Base-by-base conservation (phyloP, 2,113 vertebrate genomes). In the Zosterops japonicus region DNA sequence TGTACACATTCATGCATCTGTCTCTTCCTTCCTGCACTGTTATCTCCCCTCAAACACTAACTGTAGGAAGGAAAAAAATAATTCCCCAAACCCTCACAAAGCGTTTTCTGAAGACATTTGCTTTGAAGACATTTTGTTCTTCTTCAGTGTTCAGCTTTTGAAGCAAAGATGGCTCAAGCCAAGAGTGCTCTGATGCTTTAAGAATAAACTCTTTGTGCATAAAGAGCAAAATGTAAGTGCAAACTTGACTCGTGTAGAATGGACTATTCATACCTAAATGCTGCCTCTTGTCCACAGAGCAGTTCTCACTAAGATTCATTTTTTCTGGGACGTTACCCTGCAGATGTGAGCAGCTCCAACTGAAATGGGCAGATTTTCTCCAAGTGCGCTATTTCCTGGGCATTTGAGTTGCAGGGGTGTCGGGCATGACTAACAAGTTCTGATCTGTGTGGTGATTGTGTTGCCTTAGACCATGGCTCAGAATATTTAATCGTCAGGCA, bases 151-250 rank as follows among this genome's bases (percentile, higher is more conserved):
- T n/a, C 74, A 84, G 92, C 95, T 94, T 94, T 93, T 97, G 92
- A 96, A 87, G 90, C 83, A 92, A 90, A 94, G 90, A 84, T 92
- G 61, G 72, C 86, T 84, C 87, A 88, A 89, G 92, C 94, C 95
- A 97, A 95, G 93, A 68, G 76, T 61, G 77, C 72, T 93, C 92
- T 92, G 83, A 92, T 90, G 85, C 92, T 87, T 96, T 94, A 87
- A 96, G 94, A 96, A 97, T 94, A 95, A 89, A 83, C 65, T 75
- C 88, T 89, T 96, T 96, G 93, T 97, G 65, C 78, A 57, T 89
- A 89, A 94, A 94, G 90, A 97, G 93, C 86, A 93, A 94, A 90
- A 94, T 92, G 49, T 93, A 94, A 96, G 95, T 87, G 83, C 80
- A 92, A 68, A 94, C 94, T 96, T 82, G 92, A 96, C 93, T 96